Evolutionary conservation across 2,888 invertebrate genomes (phyloP).

Genomic region (Thymelicus lineola): DNA sequence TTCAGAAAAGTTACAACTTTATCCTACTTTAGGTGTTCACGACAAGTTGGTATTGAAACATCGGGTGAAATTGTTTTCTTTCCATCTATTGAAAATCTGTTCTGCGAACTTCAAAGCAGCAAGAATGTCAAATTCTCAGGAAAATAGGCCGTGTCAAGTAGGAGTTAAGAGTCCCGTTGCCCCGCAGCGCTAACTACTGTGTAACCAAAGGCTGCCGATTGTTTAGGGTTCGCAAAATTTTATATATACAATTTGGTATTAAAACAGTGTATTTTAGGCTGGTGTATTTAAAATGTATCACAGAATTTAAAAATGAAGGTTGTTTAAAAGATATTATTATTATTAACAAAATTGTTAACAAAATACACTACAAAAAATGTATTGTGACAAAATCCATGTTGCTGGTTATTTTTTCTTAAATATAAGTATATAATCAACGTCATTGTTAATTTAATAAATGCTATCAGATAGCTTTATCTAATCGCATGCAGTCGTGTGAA

Average conservation of each 20-base stretch:
- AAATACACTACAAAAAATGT: too few species aligned
- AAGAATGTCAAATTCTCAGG: conserved; percentile 72
- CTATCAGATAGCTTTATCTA: too few species aligned
- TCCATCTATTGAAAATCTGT: conserved; percentile 30
- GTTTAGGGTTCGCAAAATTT: conserved; percentile 58
- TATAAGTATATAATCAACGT: too few species aligned
- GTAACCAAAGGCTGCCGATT: conserved; percentile 67
- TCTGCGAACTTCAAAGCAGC: conserved; percentile 57
- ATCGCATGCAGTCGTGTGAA: too few species aligned
- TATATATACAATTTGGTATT: not conserved
- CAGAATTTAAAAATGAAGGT: too few species aligned
- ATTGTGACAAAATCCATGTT: too few species aligned
- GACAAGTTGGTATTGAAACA: conserved; percentile 27
- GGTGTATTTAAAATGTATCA: too few species aligned
- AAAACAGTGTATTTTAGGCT: too few species aligned
- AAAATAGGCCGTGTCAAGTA: conserved; percentile 80
- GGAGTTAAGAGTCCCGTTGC: conserved; percentile 76
- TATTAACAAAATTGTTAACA: too few species aligned
- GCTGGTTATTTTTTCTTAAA: too few species aligned
- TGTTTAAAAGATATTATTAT: too few species aligned
- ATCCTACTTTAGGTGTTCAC: conserved; percentile 1
- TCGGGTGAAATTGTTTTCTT: conserved; percentile 29
- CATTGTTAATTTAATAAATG: too few species aligned
- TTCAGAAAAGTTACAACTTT: conserved; percentile 1
- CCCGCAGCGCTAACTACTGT: conserved; percentile 72